Base-by-base conservation (phyloP, 2,113 vertebrate genomes). In the Phainopepla nitens region DNA sequence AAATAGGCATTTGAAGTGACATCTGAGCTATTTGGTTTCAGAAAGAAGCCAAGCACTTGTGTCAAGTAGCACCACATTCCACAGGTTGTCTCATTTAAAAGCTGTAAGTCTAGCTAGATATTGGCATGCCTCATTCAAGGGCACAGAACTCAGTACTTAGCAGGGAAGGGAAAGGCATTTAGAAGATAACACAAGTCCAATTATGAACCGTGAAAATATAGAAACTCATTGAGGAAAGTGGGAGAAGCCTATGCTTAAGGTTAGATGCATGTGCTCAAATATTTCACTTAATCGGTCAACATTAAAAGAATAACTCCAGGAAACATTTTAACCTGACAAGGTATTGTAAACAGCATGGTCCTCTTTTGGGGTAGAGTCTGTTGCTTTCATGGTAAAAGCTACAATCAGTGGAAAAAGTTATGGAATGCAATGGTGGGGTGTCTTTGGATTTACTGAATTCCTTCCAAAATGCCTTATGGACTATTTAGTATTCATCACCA, bases 401-500 rank as follows among this genome's bases (percentile, higher is more conserved):
- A 22, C 39, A 66, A 9, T 10, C 18, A 35, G 39, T 28, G 10
- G 20, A 25, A 82, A 81, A 88, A 61, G 54, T 66, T 77, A 36
- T 2, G 4, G 28, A 47, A 50, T 42, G 68, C n/a, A n/a, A 7
- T 29, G 28, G 51, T 88, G 65, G 56, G 61, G 49, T 91, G 36
- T 57, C 42, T 88, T 65, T 62, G 85, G 86, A 69, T 90, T 72
- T 89, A 91, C 82, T 71, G 53, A 89, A 82, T 91, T 95, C 71
- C 68, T 91, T 96, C 82, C 82, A 94, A 69, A 92, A 89, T 79
- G 87, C 78, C 84, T 91, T 95, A 95, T 75, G 3, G 58, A 36
- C 87, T 94, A 25, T 62, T 97, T 94, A 93, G 89, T 95, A 97
- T 95, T 96, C 89, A 92, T 82, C 13, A 2, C 92, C 91, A 94